Conservation (phyloP, 2,797 vertebrate genomes). For the Falco novaeseelandiae region DNA sequence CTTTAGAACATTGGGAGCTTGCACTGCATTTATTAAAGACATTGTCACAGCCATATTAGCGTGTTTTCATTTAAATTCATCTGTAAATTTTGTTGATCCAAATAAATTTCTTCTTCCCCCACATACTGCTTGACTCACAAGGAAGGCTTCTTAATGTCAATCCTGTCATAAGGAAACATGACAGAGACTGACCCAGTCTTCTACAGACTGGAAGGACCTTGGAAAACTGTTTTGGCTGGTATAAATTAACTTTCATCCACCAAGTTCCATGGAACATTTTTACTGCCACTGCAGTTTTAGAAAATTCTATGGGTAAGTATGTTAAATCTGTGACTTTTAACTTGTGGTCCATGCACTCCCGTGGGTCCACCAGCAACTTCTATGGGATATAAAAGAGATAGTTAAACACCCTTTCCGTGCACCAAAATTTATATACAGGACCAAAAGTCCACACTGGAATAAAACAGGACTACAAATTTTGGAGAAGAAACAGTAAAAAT, state of each 20-base stretch:
- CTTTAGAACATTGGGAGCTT: neutral
- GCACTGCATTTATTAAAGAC: constrained; percentile 7
- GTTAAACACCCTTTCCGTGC: neutral
- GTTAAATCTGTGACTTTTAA: neutral
- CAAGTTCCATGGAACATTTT: neutral
- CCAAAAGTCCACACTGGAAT: neutral
- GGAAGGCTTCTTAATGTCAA: neutral
- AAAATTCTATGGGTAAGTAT: neutral
- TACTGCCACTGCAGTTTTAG: neutral
- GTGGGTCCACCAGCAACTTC: neutral
- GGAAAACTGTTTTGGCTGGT: neutral
- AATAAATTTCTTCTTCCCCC: neutral
- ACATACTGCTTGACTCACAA: neutral
- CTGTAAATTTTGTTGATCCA: neutral
- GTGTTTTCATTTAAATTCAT: neutral
- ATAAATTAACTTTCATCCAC: neutral
- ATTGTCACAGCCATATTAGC: neutral
- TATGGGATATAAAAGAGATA: neutral
- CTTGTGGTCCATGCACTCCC: neutral
- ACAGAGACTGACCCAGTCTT: neutral
- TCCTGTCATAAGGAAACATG: neutral
- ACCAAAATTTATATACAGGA: neutral
- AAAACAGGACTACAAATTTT: neutral
- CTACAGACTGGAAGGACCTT: neutral
- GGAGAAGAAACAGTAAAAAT: neutral